Evolutionary conservation across 2,888 invertebrate species (phyloP), one percentile per base, ranked within the genome.

Genomic region (Sarcophaga variegata): DNA sequence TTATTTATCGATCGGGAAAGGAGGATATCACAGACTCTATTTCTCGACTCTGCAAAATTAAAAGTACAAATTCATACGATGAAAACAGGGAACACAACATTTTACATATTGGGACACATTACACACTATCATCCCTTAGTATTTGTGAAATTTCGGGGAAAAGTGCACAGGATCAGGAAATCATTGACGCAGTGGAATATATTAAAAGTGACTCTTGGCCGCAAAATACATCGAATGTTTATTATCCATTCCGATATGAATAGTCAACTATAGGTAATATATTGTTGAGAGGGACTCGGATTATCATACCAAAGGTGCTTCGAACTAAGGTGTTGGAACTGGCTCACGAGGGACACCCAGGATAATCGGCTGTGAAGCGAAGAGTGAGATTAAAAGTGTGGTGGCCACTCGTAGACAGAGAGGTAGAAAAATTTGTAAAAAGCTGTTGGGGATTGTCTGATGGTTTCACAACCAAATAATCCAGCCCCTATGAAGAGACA

Each of bases 21-120:
- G 4, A 82, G 20, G 85, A 87, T 59, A 85, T 85, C 22, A 80
- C 80, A 0, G 85, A 87, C 20, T 20, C 80, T 12, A 47, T 85
- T 17, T 82, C 71, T 5, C 63, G 85, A 66, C 63, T 87, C 8
- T 77, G 82, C 49, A 82, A 72, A 11, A 59, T 66, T 14, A 20
- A 81, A 22, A 27, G 59, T 17, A n/a, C 37, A 37, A 37, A 37
- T 37, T 85, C 71, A n/a, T 20, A 17, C 22, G n/a, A 20, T 49
- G 45, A 69, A 69, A 69, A 45, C 69, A n/a, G 69, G 8, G 49
- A 69, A 45, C 69, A 69, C 17, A 69, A 17, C 45, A 69, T 69
- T 20, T 69, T 69, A 17, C 49, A 69, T 45, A n/a, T 69, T 14
- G n/a, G 22, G 20, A 47, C 10, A 70, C 49, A 49, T 3, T 5